phyloP scores from a whole-genome alignment of 2,888 invertebrate genomes.

The Rotaria socialis region DNA sequence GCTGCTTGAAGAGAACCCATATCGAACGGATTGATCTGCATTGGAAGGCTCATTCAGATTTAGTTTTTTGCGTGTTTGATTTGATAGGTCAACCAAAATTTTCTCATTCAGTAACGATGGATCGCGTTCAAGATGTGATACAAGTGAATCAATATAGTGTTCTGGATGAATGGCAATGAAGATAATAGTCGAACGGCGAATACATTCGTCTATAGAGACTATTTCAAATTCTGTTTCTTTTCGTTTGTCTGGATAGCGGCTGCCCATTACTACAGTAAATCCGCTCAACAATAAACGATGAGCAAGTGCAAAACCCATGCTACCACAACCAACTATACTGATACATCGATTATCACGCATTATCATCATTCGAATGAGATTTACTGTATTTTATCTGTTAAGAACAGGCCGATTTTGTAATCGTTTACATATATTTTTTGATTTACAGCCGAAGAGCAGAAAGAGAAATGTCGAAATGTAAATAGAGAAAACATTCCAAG shows the following conservation, averaged over 20 bases:
- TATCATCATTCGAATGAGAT: too few relatives aligned
- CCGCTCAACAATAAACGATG: slow-evolving; percentile 51
- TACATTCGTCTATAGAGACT: slow-evolving; percentile 49
- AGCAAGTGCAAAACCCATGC: slow-evolving; percentile 52
- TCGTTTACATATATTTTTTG: too few relatives aligned
- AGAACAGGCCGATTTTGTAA: too few relatives aligned
- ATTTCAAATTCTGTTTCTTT: slow-evolving; percentile 49
- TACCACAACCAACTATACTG: slow-evolving; percentile 53
- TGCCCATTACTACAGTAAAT: slow-evolving; percentile 52
- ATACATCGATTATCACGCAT: slow-evolving; percentile 41
- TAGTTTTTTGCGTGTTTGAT: slow-evolving; percentile 48
- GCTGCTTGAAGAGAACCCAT: slow-evolving; percentile 50
- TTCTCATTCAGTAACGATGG: slow-evolving; percentile 49
- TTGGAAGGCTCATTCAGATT: slow-evolving; percentile 48
- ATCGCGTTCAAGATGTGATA: slow-evolving; percentile 48
- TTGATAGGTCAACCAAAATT: slow-evolving; percentile 52
- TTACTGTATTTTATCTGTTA: too few relatives aligned
- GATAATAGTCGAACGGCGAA: slow-evolving; percentile 49
- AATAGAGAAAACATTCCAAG: too few relatives aligned
- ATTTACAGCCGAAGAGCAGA: too few relatives aligned
- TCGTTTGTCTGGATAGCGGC: slow-evolving; percentile 50
- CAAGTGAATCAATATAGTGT: slow-evolving; percentile 47
- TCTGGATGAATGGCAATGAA: slow-evolving; percentile 52
- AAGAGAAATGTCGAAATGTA: too few relatives aligned
- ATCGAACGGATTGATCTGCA: slow-evolving; percentile 51